Percentiles rank a stretch among this genome's conserved stretches.
Conservation (phyloP, 2,888 invertebrate genomes). For the Meta bourneti region DNA sequence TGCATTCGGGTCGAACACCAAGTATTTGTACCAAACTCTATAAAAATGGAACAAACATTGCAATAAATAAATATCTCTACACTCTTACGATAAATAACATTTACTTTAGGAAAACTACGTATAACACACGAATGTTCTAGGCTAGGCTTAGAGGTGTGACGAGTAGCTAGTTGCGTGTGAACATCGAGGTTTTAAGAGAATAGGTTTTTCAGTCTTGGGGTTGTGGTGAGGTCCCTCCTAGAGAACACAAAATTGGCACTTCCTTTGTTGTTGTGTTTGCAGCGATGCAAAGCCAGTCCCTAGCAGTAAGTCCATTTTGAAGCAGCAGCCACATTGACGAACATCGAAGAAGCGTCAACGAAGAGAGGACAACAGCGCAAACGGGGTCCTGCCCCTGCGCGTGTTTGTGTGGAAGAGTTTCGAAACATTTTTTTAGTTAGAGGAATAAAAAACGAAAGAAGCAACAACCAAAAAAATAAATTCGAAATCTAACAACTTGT, state of each 20-base stretch:
- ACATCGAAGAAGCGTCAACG: slow-evolving; percentile 37
- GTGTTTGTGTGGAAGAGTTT: slow-evolving; percentile 3
- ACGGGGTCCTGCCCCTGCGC: slow-evolving; percentile 58
- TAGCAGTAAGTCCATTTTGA: slow-evolving; percentile 39
- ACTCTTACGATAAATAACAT: slow-evolving; percentile 57
- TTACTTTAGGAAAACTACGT: slow-evolving; percentile 54
- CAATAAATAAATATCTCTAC: slow-evolving; percentile 67
- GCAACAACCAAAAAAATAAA: slow-evolving; percentile 48
- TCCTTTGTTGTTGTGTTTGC: slow-evolving; percentile 47
- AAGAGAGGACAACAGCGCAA: background rate
- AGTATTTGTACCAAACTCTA: slow-evolving; percentile 26
- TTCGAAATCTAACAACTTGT: slow-evolving; percentile 44
- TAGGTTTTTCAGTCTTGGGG: slow-evolving; percentile 11
- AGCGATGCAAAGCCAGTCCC: slow-evolving; percentile 37
- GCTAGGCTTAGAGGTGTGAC: slow-evolving; percentile 41
- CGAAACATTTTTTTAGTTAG: slow-evolving; percentile 20
- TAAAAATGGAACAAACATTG: slow-evolving; percentile 47
- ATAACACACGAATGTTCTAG: slow-evolving; percentile 57
- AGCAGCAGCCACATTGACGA: slow-evolving; percentile 24
- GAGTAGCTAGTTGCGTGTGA: slow-evolving; percentile 47
- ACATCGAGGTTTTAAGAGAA: slow-evolving; percentile 23
- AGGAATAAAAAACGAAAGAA: slow-evolving; percentile 45
- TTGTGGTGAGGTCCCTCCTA: slow-evolving; percentile 12
- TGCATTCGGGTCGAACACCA: slow-evolving; percentile 24
- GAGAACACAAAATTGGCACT: slow-evolving; percentile 74